These are phyloP conservation scores for Tetragnatha versicolor DNA, from an alignment of 1,140 invertebrate species.

Conservation along the genomic window DNA sequence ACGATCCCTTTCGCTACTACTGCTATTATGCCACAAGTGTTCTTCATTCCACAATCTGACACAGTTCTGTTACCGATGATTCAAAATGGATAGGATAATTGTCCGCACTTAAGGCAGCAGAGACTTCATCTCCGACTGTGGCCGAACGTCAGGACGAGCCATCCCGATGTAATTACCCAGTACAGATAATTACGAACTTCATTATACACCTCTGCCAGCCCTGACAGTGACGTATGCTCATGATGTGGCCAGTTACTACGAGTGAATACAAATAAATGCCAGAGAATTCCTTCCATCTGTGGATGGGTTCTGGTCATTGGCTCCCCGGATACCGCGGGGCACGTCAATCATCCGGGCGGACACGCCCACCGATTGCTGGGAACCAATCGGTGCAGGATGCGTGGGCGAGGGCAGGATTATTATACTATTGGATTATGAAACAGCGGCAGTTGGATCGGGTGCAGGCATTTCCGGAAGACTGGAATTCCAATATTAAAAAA, in stretches of 20 bases:
- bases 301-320: slow-evolving; percentile 47
- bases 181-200: slow-evolving; percentile 9
- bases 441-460: not conserved
- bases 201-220: slow-evolving; percentile 21
- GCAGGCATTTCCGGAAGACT: too few relatives aligned
- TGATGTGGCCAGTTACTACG: slow-evolving; percentile 4
- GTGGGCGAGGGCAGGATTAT: slow-evolving; percentile 28
- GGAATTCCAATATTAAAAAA: too few relatives aligned
- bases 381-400: slow-evolving; percentile 36
- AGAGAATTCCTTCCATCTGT: not conserved
- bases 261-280: slow-evolving; percentile 33
- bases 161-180: slow-evolving; percentile 29
- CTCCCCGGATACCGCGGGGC: slow-evolving; percentile 17
- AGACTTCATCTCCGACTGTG: too few relatives aligned
- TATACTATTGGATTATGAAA: not conserved
- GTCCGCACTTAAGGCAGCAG: too few relatives aligned
- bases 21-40: too few relatives aligned
- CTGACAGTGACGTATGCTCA: slow-evolving; percentile 22
- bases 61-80: too few relatives aligned
- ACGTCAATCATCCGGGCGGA: slow-evolving; percentile 28
- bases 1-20: too few relatives aligned
- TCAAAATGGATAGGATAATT: too few relatives aligned
- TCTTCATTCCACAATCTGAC: too few relatives aligned
- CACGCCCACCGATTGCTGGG: slow-evolving; percentile 32
- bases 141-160: too few relatives aligned